A percentile compares a stretch with the other conserved stretches of the same genome.
Evolutionary conservation across 2,888 invertebrate species (phyloP).

Genomic region (Rhogogaster chlorosoma): DNA sequence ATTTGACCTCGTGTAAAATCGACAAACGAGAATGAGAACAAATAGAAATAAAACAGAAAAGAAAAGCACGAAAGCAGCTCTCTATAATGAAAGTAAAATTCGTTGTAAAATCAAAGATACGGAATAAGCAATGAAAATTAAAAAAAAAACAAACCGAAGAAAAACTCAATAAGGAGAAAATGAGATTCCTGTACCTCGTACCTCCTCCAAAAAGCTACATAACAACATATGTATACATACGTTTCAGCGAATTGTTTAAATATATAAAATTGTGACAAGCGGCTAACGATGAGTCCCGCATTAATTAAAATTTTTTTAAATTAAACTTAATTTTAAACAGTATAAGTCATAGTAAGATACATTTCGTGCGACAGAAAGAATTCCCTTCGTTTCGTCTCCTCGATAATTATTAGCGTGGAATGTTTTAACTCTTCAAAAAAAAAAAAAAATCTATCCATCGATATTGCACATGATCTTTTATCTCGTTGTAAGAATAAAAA

Average conservation of each 20-base stretch:
- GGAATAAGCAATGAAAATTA: background rate
- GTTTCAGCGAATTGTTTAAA: background rate
- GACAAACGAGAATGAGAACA: background rate
- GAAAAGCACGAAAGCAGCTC: background rate
- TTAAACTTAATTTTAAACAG: background rate
- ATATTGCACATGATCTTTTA: background rate
- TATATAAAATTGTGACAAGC: background rate
- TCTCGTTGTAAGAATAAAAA: background rate
- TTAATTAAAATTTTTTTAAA: background rate
- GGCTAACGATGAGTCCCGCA: background rate
- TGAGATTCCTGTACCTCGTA: slow-evolving; percentile 17
- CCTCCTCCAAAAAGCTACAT: background rate
- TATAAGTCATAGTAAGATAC: background rate
- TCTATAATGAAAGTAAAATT: background rate
- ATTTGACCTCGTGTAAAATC: background rate
- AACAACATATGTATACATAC: background rate
- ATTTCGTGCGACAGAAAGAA: background rate
- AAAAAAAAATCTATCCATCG: background rate
- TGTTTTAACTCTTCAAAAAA: background rate
- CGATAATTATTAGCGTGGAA: background rate
- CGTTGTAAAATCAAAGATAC: background rate
- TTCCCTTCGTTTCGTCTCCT: background rate
- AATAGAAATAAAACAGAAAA: background rate
- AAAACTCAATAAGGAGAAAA: background rate
- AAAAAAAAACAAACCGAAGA: background rate